Percentiles rank a stretch among this genome's conserved stretches.
Conservation (phyloP, 2,888 invertebrate species). For the Myathropa florea region DNA sequence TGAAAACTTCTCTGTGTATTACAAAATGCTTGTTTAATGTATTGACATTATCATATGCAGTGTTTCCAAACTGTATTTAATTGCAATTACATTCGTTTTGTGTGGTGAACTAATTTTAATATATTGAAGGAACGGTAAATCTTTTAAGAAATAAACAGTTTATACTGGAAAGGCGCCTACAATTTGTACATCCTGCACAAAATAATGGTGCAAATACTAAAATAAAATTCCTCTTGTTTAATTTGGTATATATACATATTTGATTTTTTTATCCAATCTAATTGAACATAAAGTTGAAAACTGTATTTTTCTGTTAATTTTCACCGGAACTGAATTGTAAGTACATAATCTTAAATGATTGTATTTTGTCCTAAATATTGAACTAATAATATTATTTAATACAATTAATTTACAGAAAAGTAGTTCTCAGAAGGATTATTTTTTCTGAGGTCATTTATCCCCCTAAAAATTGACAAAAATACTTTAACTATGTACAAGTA, state of each 20-base stretch:
- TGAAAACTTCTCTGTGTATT: slow-evolving; percentile 1
- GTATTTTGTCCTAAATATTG: not conserved
- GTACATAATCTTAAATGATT: not conserved
- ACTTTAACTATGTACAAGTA: not conserved
- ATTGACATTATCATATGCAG: not conserved
- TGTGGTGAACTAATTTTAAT: slow-evolving; percentile 7
- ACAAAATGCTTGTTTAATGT: not conserved
- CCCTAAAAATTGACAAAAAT: too few relatives aligned
- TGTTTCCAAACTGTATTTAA: not conserved
- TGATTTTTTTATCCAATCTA: not conserved
- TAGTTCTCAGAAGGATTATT: too few relatives aligned
- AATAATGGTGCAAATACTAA: slow-evolving; percentile 15
- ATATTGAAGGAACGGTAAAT: slow-evolving; percentile 41
- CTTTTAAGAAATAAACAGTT: slow-evolving; percentile 47
- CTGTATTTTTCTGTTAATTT: not conserved
- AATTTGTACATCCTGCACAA: slow-evolving; percentile 27
- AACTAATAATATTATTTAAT: not conserved
- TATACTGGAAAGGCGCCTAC: slow-evolving; percentile 41
- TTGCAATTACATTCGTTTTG: not conserved
- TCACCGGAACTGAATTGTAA: not conserved
- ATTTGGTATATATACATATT: not conserved
- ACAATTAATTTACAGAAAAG: too few relatives aligned
- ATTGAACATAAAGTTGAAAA: not conserved
- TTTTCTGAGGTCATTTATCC: too few relatives aligned
- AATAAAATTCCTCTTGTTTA: not conserved